Evolutionary conservation across 2,113 vertebrate species (phyloP).

Genomic region (Anser cygnoides): DNA sequence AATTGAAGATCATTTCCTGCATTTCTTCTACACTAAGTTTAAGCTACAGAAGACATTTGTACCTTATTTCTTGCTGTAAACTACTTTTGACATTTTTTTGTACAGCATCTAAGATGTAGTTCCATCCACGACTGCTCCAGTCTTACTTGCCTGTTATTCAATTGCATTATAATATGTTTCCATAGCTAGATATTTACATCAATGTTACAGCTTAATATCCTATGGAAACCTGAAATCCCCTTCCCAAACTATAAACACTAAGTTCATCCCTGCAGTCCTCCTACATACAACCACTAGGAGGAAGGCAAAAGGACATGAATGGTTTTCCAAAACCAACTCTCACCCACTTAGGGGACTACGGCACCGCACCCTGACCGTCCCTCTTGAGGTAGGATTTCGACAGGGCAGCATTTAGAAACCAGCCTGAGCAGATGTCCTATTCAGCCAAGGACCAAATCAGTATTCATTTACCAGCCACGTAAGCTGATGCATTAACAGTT

Average conservation of each 20-base stretch:
- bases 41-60: neutral
- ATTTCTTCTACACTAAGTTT: neutral
- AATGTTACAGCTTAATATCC: neutral
- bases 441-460: neutral
- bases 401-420: neutral
- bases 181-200: neutral
- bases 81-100: neutral
- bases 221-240: neutral
- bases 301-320: neutral
- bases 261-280: neutral
- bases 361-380: no score
- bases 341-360: neutral
- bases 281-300: neutral
- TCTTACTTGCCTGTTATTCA: neutral
- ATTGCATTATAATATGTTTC: neutral
- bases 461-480: neutral
- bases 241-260: neutral
- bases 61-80: neutral
- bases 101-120: neutral
- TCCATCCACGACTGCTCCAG: neutral
- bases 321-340: neutral
- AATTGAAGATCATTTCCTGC: neutral
- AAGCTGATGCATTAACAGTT: neutral
- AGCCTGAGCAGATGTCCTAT: neutral
- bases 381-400: neutral